These are phyloP conservation scores for Isurus oxyrinchus DNA, from an alignment of 2,113 vertebrate genomes.

Conservation along the genomic window DNA sequence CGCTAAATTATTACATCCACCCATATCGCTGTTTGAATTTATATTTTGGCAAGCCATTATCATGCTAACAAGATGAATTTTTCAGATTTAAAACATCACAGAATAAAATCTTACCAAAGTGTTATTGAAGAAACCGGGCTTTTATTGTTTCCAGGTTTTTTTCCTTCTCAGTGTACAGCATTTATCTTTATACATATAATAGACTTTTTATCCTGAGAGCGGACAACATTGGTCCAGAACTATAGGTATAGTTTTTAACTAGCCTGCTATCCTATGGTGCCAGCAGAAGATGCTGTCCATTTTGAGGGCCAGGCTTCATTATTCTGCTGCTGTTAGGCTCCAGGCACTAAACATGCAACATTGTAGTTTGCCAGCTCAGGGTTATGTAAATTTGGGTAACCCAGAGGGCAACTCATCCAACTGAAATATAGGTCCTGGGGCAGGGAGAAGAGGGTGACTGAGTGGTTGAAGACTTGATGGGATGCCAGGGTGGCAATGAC, in stretches of 20 bases:
- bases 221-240: not conserved
- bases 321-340: not conserved
- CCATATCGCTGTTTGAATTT: not conserved
- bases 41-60: not conserved
- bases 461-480: not conserved
- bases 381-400: not conserved
- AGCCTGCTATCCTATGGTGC: not conserved
- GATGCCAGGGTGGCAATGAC: not conserved
- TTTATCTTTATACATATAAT: not conserved
- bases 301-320: not conserved
- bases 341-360: not conserved
- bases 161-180: not conserved
- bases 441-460: not conserved
- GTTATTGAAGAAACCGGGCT: not conserved
- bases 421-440: not conserved
- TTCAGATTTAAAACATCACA: not conserved
- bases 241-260: not conserved
- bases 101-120: not conserved
- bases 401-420: not conserved
- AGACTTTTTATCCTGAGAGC: not conserved
- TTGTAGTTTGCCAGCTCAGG: not conserved
- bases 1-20: not conserved
- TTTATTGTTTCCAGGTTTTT: not conserved
- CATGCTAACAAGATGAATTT: not conserved
- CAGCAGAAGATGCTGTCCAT: not conserved